phyloP scores from a whole-genome alignment of 2,797 vertebrate species.

The Staurois parvus region DNA sequence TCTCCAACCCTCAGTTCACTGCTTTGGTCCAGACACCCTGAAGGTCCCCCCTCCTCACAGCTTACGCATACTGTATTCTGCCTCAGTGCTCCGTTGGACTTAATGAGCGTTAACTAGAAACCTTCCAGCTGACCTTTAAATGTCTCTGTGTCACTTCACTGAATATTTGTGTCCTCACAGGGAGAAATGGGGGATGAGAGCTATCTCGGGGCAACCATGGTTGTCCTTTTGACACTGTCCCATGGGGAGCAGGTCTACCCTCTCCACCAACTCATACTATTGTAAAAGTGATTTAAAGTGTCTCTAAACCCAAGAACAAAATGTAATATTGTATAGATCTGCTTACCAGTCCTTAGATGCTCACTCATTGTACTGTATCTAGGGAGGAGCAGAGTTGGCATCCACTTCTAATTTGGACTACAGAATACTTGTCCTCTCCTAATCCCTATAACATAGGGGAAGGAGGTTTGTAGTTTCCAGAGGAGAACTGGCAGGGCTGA shows the following conservation, averaged over 20 bases:
- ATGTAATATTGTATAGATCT: too few relatives aligned
- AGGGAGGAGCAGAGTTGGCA: too few relatives aligned
- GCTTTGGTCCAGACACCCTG: neutral
- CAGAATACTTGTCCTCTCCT: too few relatives aligned
- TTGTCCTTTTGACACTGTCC: constrained; percentile 20
- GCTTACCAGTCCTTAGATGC: too few relatives aligned
- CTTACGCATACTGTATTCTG: constrained; percentile 21
- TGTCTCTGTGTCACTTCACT: constrained; percentile 51
- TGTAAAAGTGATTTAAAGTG: too few relatives aligned
- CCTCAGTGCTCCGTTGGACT: constrained; percentile 30
- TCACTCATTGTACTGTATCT: too few relatives aligned
- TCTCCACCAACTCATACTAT: neutral
- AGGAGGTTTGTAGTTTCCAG: too few relatives aligned
- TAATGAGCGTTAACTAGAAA: constrained; percentile 37
- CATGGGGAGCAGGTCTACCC: neutral
- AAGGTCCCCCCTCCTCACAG: neutral
- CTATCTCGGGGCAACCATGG: neutral
- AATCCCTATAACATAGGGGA: too few relatives aligned
- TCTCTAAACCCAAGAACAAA: too few relatives aligned
- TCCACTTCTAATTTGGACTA: too few relatives aligned
- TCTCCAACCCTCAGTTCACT: neutral
- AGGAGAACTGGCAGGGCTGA: too few relatives aligned
- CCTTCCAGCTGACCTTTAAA: constrained; percentile 58
- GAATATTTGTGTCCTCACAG: constrained; percentile 32
- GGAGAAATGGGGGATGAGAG: constrained; percentile 4